Evolutionary conservation across 2,888 invertebrate species (phyloP), one percentile per base, ranked within the genome.

Genomic region (Craniophora ligustri): DNA sequence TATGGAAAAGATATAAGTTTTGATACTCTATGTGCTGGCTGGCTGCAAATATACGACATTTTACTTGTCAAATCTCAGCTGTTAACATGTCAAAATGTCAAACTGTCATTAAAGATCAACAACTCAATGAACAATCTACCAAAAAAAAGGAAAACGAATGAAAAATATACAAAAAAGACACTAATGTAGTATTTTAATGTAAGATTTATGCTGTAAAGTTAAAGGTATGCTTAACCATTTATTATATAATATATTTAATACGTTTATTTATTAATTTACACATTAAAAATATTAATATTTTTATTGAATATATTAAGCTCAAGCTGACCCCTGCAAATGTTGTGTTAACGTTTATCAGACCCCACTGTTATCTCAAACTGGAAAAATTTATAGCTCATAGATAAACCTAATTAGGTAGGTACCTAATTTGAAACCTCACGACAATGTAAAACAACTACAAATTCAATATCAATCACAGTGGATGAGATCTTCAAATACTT

Each of bases 221-320:
- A 23, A 62, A 64, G 63, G 68, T 64, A 64, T 48, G 31, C 30
- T 62, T 30, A 19, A 11, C 8, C n/a, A 48, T 47, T 35, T 8
- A 31, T 42, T 19, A 32, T 26, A 34, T 40, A 0, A 19, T 3
- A 31, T n/a, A n/a, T n/a, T n/a, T n/a, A n/a, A n/a, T n/a, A n/a
- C n/a, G n/a, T n/a, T n/a, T n/a, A n/a, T n/a, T n/a, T n/a, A n/a
- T n/a, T n/a, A n/a, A n/a, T n/a, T n/a, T n/a, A n/a, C n/a, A n/a
- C n/a, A n/a, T n/a, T n/a, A n/a, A n/a, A n/a, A n/a, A n/a, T n/a
- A n/a, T n/a, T n/a, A n/a, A n/a, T n/a, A n/a, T n/a, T n/a, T n/a
- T n/a, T n/a, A n/a, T n/a, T n/a, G n/a, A n/a, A n/a, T 23, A n/a
- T n/a, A 26, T 26, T n/a, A 26, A 26, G 10, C 4, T 23, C 23